Percentiles rank a stretch among this genome's conserved stretches.
These are phyloP conservation scores for Arctopsyche grandis DNA, from an alignment of 1,140 invertebrate genomes.

Conservation along the genomic window DNA sequence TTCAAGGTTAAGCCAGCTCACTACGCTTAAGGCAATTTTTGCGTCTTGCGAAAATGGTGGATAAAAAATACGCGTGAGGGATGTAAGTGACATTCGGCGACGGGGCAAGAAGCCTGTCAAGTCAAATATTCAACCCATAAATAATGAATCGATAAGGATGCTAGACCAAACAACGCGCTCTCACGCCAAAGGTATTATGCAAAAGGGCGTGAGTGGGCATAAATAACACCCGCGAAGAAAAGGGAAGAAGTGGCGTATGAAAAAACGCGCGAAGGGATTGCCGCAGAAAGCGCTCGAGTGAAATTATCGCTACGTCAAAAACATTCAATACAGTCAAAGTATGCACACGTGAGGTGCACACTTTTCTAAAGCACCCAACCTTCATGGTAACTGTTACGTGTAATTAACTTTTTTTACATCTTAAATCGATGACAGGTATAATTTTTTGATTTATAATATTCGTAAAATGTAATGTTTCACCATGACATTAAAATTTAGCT, in stretches of 20 bases:
- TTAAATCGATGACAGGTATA: too few species aligned
- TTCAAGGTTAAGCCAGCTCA: too few species aligned
- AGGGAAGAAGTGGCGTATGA: slow-evolving; percentile 22
- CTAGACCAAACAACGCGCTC: slow-evolving; percentile 40
- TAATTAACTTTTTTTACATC: too few species aligned
- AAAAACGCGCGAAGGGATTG: neutral
- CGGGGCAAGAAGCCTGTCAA: slow-evolving; percentile 37
- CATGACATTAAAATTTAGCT: too few species aligned
- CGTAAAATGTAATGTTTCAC: too few species aligned
- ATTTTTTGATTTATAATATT: too few species aligned
- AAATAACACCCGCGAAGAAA: slow-evolving; percentile 33
- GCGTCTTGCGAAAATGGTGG: too few species aligned
- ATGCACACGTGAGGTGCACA: neutral
- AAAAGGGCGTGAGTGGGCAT: slow-evolving; percentile 41
- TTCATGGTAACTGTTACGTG: too few species aligned
- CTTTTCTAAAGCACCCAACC: too few species aligned
- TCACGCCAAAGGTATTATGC: slow-evolving; percentile 37
- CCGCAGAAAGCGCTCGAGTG: neutral
- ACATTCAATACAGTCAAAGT: neutral
- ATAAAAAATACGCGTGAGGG: neutral
- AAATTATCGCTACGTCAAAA: neutral
- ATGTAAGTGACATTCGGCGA: slow-evolving; percentile 36
- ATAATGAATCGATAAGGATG: slow-evolving; percentile 44
- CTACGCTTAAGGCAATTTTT: too few species aligned
- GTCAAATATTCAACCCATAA: slow-evolving; percentile 45